Percentiles rank a stretch among this genome's conserved stretches.
These are phyloP conservation scores for Grallaria varia DNA, from an alignment of 2,113 vertebrate genomes.

Conservation along the genomic window DNA sequence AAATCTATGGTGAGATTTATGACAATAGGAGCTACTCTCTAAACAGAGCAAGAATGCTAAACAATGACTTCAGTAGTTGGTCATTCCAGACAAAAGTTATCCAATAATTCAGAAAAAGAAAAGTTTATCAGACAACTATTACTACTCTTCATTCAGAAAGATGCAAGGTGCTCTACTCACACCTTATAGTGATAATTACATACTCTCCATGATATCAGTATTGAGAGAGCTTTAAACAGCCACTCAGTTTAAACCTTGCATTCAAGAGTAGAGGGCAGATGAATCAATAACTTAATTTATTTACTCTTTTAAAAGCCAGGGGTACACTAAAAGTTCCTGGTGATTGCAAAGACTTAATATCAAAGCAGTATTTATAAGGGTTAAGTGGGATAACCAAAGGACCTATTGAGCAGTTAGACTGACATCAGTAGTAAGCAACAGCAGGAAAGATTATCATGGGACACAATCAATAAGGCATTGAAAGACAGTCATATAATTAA, in stretches of 20 bases:
- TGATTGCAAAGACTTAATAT: background rate
- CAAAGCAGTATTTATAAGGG: background rate
- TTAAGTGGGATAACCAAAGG: background rate
- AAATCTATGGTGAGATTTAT: background rate
- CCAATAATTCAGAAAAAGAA: background rate
- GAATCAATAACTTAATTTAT: background rate
- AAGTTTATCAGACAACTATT: background rate
- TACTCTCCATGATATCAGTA: background rate
- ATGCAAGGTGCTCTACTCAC: background rate
- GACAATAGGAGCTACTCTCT: background rate
- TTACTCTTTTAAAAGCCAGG: background rate
- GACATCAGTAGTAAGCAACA: background rate
- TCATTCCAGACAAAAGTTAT: background rate
- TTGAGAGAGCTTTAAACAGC: background rate
- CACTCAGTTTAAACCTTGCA: background rate
- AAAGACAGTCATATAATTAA: conserved; percentile 41
- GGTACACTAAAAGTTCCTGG: background rate
- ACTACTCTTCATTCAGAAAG: background rate
- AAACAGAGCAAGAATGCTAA: background rate
- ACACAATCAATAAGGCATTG: conserved; percentile 54
- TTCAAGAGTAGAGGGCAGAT: background rate
- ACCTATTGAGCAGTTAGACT: background rate
- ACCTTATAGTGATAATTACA: background rate
- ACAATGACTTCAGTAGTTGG: background rate
- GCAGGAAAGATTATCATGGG: conserved; percentile 15